A percentile compares a stretch with the other conserved stretches of the same genome.
Conservation (phyloP, 2,888 invertebrate genomes). For the Phalera bucephala region DNA sequence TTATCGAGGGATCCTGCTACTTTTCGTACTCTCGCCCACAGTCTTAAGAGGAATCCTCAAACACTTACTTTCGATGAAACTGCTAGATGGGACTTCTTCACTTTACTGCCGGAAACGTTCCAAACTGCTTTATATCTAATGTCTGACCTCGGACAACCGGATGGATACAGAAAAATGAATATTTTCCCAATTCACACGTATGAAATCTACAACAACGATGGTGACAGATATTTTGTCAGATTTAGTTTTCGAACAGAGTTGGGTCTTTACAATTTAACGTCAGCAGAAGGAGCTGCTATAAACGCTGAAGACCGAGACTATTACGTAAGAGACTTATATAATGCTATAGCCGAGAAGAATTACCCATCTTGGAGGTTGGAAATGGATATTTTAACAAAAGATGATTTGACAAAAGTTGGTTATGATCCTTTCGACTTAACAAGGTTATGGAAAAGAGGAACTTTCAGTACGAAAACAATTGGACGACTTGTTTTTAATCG, state of each 20-base stretch:
- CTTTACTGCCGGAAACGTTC: slow-evolving; percentile 89
- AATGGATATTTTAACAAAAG: slow-evolving; percentile 51
- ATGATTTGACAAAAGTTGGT: slow-evolving; percentile 43
- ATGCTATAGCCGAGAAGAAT: slow-evolving; percentile 89
- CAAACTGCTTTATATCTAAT: slow-evolving; percentile 90
- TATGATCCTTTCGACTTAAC: slow-evolving; percentile 64
- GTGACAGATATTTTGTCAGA: slow-evolving; percentile 89
- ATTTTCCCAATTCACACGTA: slow-evolving; percentile 95
- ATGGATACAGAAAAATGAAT: slow-evolving; percentile 95
- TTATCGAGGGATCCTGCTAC: slow-evolving; percentile 92
- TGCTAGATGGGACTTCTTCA: slow-evolving; percentile 94
- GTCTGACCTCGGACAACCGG: slow-evolving; percentile 94
- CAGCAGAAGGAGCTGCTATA: slow-evolving; percentile 84
- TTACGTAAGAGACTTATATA: slow-evolving; percentile 89
- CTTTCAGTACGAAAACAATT: slow-evolving; percentile 48
- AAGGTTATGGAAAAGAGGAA: slow-evolving; percentile 58
- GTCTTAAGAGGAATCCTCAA: slow-evolving; percentile 95
- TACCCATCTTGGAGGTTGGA: slow-evolving; percentile 60
- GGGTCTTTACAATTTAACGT: slow-evolving; percentile 89
- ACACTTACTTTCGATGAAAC: slow-evolving; percentile 92
- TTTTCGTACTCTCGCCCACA: slow-evolving; percentile 93
- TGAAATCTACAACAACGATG: slow-evolving; percentile 90
- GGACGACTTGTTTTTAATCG: slow-evolving; percentile 51
- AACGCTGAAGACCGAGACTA: slow-evolving; percentile 92
- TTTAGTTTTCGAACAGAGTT: slow-evolving; percentile 96